Conservation (phyloP, 2,888 invertebrate species). For the Anodontia alba region DNA sequence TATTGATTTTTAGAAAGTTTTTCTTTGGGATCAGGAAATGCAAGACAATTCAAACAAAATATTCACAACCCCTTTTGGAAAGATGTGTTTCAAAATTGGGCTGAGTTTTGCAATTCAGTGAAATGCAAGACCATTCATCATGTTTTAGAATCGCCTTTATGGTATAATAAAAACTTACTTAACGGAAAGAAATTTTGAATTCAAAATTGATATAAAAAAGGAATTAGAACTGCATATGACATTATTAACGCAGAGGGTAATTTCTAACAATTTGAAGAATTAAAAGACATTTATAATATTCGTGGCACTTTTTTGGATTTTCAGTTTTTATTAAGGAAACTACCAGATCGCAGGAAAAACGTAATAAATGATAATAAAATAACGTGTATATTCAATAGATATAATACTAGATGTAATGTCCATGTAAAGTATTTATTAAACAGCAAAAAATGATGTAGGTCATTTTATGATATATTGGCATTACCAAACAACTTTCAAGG, state of each 20-base stretch:
- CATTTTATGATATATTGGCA: neutral
- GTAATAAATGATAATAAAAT: neutral
- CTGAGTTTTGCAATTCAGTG: neutral
- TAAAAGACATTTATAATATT: too few relatives aligned
- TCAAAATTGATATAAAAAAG: constrained; percentile 1
- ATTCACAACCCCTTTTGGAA: too few relatives aligned
- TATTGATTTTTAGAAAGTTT: neutral
- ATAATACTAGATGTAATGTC: neutral
- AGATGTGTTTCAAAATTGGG: too few relatives aligned
- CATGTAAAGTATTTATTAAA: neutral
- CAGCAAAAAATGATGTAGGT: neutral
- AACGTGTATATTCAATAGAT: neutral
- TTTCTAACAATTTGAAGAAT: constrained; percentile 2
- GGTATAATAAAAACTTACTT: neutral
- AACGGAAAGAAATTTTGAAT: neutral
- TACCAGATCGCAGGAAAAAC: neutral
- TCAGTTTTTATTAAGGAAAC: neutral
- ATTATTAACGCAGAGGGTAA: neutral
- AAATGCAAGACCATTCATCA: neutral
- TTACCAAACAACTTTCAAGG: neutral
- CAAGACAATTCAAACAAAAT: too few relatives aligned
- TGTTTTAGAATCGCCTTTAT: neutral
- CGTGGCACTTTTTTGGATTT: constrained; percentile 5
- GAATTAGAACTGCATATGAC: neutral
- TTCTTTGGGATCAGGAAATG: neutral